A percentile compares a stretch with the other conserved stretches of the same genome.
Conservation (phyloP, 2,113 vertebrate species). For the Hydrolagus affinis region DNA sequence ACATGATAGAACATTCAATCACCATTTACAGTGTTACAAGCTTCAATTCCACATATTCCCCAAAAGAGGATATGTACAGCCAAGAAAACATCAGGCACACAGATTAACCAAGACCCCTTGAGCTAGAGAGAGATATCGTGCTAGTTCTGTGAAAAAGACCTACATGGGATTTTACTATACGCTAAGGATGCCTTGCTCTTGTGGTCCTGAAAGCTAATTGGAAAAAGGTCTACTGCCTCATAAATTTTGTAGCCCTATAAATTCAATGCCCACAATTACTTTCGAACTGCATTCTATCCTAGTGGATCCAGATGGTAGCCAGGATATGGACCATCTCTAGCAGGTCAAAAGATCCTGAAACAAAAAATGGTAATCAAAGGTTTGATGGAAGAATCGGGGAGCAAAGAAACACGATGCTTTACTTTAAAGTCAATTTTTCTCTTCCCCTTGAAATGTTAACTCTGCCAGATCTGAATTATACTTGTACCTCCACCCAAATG, state of each 20-base stretch:
- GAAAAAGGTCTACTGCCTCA: conserved; percentile 28
- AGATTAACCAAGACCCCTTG: conserved; percentile 3
- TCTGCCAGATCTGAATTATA: too few species aligned
- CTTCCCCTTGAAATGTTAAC: not conserved
- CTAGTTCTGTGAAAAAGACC: not conserved
- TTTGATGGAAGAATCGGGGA: too few species aligned
- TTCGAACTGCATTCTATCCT: not conserved
- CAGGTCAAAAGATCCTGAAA: not conserved
- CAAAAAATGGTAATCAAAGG: not conserved
- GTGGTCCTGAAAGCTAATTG: conserved; percentile 25
- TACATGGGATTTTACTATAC: conserved; percentile 7
- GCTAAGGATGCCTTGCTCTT: not conserved
- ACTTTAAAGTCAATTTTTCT: not conserved
- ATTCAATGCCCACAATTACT: conserved; percentile 19
- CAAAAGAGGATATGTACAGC: conserved; percentile 2
- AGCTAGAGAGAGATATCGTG: not conserved
- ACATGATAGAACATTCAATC: conserved; percentile 19
- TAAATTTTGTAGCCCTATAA: conserved; percentile 28
- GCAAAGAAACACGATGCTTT: too few species aligned
- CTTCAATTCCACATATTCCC: conserved; percentile 28
- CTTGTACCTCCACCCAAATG: too few species aligned
- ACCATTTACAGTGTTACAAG: not conserved
- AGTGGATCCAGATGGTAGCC: not conserved
- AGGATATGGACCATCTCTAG: not conserved
- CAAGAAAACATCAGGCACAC: not conserved